A percentile compares a stretch with the other conserved stretches of the same genome.
Evolutionary conservation across 2,888 invertebrate genomes (phyloP).

Genomic region (Hipparchia semele): DNA sequence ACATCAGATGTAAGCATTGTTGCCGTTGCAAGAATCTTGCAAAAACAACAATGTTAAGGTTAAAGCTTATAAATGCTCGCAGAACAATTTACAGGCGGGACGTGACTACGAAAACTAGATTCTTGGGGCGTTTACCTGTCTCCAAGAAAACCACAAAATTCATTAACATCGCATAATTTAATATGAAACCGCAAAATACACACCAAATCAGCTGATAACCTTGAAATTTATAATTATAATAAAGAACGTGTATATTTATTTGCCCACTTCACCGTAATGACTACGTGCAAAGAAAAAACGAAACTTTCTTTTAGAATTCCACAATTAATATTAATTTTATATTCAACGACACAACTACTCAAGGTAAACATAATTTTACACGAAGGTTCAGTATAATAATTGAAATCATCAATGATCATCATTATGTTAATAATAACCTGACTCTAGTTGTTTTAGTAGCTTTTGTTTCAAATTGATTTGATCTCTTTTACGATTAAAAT

Average conservation of each 20-base stretch:
- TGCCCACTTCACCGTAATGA: neutral
- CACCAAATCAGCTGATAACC: slow-evolving; percentile 13
- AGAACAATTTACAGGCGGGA: slow-evolving; percentile 30
- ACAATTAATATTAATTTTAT: neutral
- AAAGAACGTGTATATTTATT: neutral
- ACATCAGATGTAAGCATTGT: slow-evolving; percentile 13
- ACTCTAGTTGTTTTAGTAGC: slow-evolving; percentile 4
- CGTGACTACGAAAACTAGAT: slow-evolving; percentile 27
- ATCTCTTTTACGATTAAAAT: slow-evolving; percentile 11
- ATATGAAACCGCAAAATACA: slow-evolving; percentile 33
- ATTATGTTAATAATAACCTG: slow-evolving; percentile 36
- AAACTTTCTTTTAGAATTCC: neutral
- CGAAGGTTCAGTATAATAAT: slow-evolving; percentile 14
- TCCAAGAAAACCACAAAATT: slow-evolving; percentile 32
- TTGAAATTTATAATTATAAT: slow-evolving; percentile 6
- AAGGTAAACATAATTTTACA: slow-evolving; percentile 9
- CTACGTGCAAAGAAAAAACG: neutral
- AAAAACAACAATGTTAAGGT: slow-evolving; percentile 30
- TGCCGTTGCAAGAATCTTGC: slow-evolving; percentile 3
- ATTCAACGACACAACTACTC: neutral
- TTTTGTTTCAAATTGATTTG: slow-evolving; percentile 15
- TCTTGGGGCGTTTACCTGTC: slow-evolving; percentile 18
- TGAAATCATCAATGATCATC: slow-evolving; percentile 24
- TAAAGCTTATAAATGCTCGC: slow-evolving; percentile 27
- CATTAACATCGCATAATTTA: slow-evolving; percentile 29